Base-by-base conservation (phyloP, 2,113 vertebrate genomes). In the Zosterops pallidus region DNA sequence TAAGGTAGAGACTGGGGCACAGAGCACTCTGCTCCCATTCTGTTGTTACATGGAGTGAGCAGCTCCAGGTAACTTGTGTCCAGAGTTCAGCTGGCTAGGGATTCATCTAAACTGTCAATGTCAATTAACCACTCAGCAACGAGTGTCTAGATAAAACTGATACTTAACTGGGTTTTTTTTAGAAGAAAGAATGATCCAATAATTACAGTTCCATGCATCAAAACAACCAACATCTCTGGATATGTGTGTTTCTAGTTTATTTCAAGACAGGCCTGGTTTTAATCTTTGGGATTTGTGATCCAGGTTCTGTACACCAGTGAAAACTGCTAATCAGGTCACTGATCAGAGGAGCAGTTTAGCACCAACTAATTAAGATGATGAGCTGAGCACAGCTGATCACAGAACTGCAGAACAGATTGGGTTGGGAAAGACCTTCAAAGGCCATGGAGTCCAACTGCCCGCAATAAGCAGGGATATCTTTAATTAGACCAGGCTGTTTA, bases 161-260 rank as follows among this genome's bases (percentile, higher is more conserved):
- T 5, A 3, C 14, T 63, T 63, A 57, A 65, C 6, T 23, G 35
- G 35, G 22, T 10, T 47, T 55, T 87, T 87, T 71, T 60, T 4
- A 23, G 31, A 72, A 77, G 11, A 84, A 80, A 62, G 4, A 83
- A 37, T 2, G 4, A 72, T 13, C 14, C 9, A 56, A 5, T 49
- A 47, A 60, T 69, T 56, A 44, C 1, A 83, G 49, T 10, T 23
- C 28, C n/a, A 52, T 15, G 12, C 46, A 75, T 10, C 8, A 56
- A 82, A 91, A 63, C 17, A 67, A 59, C 5, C 2, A 3, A 9
- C 31, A 42, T 35, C 21, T 39, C 50, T 50, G 26, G 22, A 49
- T 7, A 56, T 0, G 0, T 1, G 6, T 8, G 6, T 56, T 70
- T 75, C 25, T 21, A 59, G 5, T 39, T 59, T 59, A 42, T 28